A percentile compares a stretch with the other conserved stretches of the same genome.
phyloP scores from a whole-genome alignment of 1,140 invertebrate genomes.

The Rhyacophila brunnea region DNA sequence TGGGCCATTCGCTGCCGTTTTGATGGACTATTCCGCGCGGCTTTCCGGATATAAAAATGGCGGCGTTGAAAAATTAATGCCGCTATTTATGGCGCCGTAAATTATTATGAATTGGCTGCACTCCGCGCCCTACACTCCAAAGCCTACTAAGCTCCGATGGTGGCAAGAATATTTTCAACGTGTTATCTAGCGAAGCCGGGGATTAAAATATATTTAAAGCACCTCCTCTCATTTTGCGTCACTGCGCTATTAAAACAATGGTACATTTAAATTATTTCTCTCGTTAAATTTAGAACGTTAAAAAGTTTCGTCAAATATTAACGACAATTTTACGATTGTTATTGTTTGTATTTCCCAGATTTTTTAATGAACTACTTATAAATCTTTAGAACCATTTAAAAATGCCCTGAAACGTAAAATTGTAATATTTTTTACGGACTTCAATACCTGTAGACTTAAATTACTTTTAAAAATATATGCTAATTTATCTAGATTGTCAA shows the following conservation, averaged over 20 bases:
- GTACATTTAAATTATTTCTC: too few relatives aligned
- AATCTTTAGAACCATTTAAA: too few relatives aligned
- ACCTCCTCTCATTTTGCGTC: not conserved
- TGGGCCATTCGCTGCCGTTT: not conserved
- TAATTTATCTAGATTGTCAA: too few relatives aligned
- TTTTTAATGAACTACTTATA: too few relatives aligned
- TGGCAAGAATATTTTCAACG: not conserved
- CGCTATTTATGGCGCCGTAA: conserved; percentile 15
- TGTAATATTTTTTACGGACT: too few relatives aligned
- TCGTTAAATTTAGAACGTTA: too few relatives aligned
- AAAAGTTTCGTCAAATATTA: too few relatives aligned
- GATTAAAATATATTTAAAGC: not conserved
- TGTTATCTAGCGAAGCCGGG: not conserved
- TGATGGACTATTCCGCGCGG: conserved; percentile 10
- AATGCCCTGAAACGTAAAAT: too few relatives aligned
- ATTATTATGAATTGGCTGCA: conserved; percentile 27
- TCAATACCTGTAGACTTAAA: too few relatives aligned
- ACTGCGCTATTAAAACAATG: not conserved
- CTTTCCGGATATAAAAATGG: conserved; percentile 11
- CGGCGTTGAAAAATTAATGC: conserved; percentile 10
- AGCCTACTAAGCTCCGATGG: not conserved
- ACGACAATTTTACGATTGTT: too few relatives aligned
- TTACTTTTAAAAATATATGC: too few relatives aligned
- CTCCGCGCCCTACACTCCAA: not conserved
- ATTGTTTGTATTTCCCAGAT: too few relatives aligned